phyloP scores from a whole-genome alignment of 2,113 vertebrate species.

The Elachura formosa region DNA sequence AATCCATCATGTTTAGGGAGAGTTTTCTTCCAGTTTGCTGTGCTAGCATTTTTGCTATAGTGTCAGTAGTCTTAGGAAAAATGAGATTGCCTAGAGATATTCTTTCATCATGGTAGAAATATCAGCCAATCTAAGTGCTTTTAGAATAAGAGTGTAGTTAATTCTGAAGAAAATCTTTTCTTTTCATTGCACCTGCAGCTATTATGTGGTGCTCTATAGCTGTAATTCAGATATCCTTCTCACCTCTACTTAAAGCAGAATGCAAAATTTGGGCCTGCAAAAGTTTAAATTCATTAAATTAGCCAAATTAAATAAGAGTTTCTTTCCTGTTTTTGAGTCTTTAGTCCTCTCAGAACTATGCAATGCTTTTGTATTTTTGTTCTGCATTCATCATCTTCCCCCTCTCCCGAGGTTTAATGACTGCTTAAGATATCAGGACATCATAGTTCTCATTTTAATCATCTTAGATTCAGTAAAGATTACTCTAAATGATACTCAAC shows the following conservation, averaged over 20 bases:
- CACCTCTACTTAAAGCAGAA: not conserved
- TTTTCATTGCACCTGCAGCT: not conserved
- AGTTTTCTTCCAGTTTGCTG: not conserved
- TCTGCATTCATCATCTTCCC: not conserved
- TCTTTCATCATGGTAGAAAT: not conserved
- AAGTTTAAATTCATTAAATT: not conserved
- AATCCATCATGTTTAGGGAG: not conserved
- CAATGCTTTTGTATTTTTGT: not conserved
- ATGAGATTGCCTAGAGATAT: not conserved
- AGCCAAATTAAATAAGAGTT: not conserved
- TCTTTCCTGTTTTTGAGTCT: not conserved
- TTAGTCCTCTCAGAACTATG: not conserved
- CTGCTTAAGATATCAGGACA: not conserved
- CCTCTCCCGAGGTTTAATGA: not conserved
- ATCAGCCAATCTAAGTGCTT: not conserved
- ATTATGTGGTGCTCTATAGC: not conserved
- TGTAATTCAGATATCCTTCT: not conserved
- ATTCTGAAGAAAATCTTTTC: not conserved
- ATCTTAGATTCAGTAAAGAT: not conserved
- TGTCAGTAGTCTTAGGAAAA: not conserved
- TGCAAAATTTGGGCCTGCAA: not conserved
- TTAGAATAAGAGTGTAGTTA: not conserved
- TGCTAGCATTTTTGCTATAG: not conserved
- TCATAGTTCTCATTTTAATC: not conserved
- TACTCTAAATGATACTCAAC: not conserved